Evolutionary conservation across 1,140 invertebrate genomes (phyloP).

Genomic region (Brachionus calyciflorus): DNA sequence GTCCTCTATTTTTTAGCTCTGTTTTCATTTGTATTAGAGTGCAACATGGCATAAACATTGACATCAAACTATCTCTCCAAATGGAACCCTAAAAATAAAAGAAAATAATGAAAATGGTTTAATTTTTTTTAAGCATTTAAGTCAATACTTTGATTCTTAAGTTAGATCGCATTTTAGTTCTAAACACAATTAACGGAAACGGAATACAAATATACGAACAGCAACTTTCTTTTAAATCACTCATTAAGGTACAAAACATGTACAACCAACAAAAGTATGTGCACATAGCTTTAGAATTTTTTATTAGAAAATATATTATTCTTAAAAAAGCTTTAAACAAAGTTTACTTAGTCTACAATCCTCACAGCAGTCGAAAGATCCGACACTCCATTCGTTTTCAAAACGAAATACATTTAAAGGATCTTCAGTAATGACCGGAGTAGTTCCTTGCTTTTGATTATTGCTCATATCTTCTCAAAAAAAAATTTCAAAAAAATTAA

Average conservation of each 20-base stretch:
- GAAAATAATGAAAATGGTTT: not conserved
- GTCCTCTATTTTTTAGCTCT: constrained; percentile 12
- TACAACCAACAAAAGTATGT: constrained; percentile 33
- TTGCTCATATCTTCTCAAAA: not conserved
- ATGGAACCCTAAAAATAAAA: constrained; percentile 20
- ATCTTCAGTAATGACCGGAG: constrained; percentile 13
- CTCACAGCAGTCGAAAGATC: constrained; percentile 23
- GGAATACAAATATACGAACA: constrained; percentile 38
- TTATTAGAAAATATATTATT: no score
- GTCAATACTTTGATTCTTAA: constrained; percentile 37
- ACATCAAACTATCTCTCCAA: constrained; percentile 34
- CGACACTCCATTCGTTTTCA: constrained; percentile 45
- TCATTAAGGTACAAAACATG: constrained; percentile 37
- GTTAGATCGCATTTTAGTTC: constrained; percentile 44
- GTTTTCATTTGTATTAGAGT: constrained; percentile 40
- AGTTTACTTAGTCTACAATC: constrained; percentile 33
- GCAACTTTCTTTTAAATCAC: constrained; percentile 42
- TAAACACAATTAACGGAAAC: constrained; percentile 32
- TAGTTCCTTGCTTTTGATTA: not conserved
- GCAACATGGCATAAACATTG: constrained; percentile 23
- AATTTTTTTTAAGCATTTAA: not conserved
- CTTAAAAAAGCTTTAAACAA: no score
- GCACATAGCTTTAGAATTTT: constrained; percentile 24
- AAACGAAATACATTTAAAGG: constrained; percentile 38
- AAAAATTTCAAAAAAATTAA: constrained; percentile 6